Evolutionary conservation across 2,888 invertebrate species (phyloP).

Genomic region (Yponomeuta cagnagella): DNA sequence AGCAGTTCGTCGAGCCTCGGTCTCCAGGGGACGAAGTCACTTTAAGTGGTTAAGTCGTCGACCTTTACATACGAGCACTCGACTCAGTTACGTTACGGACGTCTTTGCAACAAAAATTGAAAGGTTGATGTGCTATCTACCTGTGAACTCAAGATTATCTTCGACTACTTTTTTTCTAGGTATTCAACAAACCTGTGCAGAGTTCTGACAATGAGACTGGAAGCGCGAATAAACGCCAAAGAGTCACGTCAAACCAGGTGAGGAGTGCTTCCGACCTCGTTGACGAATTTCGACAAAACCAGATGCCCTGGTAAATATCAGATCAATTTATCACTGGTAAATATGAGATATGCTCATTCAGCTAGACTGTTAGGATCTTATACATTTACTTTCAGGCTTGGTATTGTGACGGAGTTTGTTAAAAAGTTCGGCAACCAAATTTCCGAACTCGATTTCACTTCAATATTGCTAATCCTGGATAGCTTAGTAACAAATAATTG

Average conservation of each 20-base stretch:
- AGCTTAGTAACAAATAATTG: slow-evolving; percentile 35
- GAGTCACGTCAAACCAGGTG: slow-evolving; percentile 42
- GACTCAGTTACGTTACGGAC: too few relatives aligned
- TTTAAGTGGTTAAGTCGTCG: too few relatives aligned
- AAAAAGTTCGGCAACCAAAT: slow-evolving; percentile 39
- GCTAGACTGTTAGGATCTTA: too few relatives aligned
- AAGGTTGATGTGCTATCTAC: too few relatives aligned
- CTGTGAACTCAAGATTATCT: background rate
- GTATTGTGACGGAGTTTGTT: slow-evolving; percentile 46
- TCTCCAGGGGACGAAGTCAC: too few relatives aligned
- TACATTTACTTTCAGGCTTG: slow-evolving; percentile 45
- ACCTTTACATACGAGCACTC: too few relatives aligned
- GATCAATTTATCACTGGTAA: background rate
- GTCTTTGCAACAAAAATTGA: too few relatives aligned
- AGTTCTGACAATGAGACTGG: slow-evolving; percentile 27
- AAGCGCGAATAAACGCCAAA: slow-evolving; percentile 44
- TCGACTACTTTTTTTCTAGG: slow-evolving; percentile 20
- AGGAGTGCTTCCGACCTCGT: slow-evolving; percentile 51
- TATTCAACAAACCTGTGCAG: slow-evolving; percentile 24
- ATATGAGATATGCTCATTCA: too few relatives aligned
- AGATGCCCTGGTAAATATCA: slow-evolving; percentile 50
- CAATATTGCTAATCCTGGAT: slow-evolving; percentile 41
- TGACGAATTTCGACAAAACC: slow-evolving; percentile 48
- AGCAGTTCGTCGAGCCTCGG: too few relatives aligned
- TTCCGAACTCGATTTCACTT: slow-evolving; percentile 35